Evolutionary conservation across 2,113 vertebrate genomes (phyloP).

Genomic region (Oncorhynchus tshawytscha): DNA sequence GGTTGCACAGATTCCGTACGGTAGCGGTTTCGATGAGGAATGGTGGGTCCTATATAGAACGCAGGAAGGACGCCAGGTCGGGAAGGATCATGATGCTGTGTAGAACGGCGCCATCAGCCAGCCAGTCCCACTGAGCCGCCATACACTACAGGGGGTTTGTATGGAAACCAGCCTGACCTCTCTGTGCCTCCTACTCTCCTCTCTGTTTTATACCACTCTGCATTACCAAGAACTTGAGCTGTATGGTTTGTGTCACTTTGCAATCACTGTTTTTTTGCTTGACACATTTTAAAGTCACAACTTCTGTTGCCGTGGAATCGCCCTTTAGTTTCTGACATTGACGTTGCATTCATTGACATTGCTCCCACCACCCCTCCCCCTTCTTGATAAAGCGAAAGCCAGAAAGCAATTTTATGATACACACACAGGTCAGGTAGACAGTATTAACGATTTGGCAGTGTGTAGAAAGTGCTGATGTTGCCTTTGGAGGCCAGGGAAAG

Average conservation of each 20-base stretch:
- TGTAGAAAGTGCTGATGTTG: slow-evolving; percentile 61
- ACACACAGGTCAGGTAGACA: slow-evolving; percentile 20
- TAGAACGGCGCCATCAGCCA: background rate
- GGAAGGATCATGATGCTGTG: background rate
- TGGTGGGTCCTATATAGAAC: slow-evolving; percentile 8
- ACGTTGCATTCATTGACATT: background rate
- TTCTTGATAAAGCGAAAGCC: background rate
- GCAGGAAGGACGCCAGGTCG: slow-evolving; percentile 31
- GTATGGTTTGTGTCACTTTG: no score
- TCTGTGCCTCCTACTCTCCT: no score
- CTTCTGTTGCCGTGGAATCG: no score
- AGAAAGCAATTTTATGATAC: slow-evolving; percentile 43
- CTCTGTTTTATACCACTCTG: no score
- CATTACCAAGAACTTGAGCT: no score
- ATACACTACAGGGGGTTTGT: background rate
- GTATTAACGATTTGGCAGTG: slow-evolving; percentile 58
- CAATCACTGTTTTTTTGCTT: no score
- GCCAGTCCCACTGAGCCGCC: background rate
- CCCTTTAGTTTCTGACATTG: background rate
- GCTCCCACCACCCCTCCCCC: background rate
- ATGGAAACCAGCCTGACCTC: background rate
- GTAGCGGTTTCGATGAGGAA: no score
- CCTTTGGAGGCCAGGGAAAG: slow-evolving; percentile 32
- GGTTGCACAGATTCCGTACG: background rate
- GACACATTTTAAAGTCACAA: no score